These are phyloP conservation scores for Cotesia chilonis DNA, from an alignment of 1,140 invertebrate species.

Conservation along the genomic window DNA sequence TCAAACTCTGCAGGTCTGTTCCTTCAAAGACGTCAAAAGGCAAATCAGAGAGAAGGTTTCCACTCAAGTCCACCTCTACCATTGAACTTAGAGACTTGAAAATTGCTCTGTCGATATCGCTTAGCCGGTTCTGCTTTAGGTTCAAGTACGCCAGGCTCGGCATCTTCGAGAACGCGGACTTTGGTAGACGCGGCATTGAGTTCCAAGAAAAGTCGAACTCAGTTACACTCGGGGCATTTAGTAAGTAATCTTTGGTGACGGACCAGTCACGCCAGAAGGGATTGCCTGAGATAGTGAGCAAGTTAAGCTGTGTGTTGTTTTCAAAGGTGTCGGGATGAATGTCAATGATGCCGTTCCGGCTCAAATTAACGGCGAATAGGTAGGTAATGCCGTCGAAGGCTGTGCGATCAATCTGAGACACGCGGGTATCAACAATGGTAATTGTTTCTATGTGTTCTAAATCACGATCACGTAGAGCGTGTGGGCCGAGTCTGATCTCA, in stretches of 20 bases:
- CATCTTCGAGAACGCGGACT: slow-evolving; percentile 71
- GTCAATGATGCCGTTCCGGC: slow-evolving; percentile 70
- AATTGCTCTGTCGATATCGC: slow-evolving; percentile 68
- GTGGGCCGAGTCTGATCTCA: slow-evolving; percentile 53
- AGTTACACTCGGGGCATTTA: slow-evolving; percentile 71
- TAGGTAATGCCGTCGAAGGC: slow-evolving; percentile 74
- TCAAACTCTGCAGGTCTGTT: slow-evolving; percentile 70
- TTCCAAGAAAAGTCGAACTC: slow-evolving; percentile 75
- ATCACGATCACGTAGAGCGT: slow-evolving; percentile 51
- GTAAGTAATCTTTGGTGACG: slow-evolving; percentile 63
- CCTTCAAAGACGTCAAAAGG: slow-evolving; percentile 70
- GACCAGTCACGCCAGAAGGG: slow-evolving; percentile 56
- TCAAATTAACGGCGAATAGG: slow-evolving; percentile 74
- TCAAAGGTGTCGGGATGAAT: slow-evolving; percentile 74
- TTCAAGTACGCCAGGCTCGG: slow-evolving; percentile 72
- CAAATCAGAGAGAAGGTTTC: slow-evolving; percentile 70
- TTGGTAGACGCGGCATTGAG: slow-evolving; percentile 69
- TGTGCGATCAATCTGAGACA: slow-evolving; percentile 59
- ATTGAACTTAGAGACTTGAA: slow-evolving; percentile 70
- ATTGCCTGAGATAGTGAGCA: slow-evolving; percentile 74
- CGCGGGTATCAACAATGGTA: slow-evolving; percentile 57
- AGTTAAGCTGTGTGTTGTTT: slow-evolving; percentile 70
- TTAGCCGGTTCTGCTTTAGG: slow-evolving; percentile 71
- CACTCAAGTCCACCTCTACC: slow-evolving; percentile 74
- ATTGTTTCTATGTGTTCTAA: slow-evolving; percentile 60